These are phyloP conservation scores for Calliphora vomitoria DNA, from an alignment of 2,888 invertebrate genomes.

Conservation along the genomic window DNA sequence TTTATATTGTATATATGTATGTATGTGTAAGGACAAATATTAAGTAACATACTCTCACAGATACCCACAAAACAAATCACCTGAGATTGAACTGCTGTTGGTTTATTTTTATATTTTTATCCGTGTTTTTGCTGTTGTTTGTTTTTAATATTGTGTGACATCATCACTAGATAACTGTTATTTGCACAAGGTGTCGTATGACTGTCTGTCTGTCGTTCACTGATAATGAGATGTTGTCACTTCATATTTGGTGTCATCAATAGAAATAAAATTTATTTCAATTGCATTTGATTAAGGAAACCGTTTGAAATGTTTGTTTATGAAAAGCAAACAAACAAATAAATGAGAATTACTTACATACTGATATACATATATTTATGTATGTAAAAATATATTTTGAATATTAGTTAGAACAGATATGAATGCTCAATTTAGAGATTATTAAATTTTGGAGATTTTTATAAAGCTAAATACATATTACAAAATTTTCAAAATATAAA, in stretches of 20 bases:
- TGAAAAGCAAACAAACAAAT: background rate
- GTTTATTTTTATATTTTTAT: constrained; percentile 10
- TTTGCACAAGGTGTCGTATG: constrained; percentile 43
- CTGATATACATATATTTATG: too few species aligned
- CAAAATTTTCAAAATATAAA: too few species aligned
- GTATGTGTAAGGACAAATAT: background rate
- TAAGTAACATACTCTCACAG: background rate
- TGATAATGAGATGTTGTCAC: constrained; percentile 64
- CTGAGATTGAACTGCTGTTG: constrained; percentile 28
- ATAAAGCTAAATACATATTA: too few species aligned
- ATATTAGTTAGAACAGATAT: too few species aligned
- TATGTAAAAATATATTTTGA: too few species aligned
- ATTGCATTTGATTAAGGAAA: constrained; percentile 21
- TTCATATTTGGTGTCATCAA: constrained; percentile 44
- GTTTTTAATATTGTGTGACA: constrained; percentile 28
- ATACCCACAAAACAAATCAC: constrained; percentile 11
- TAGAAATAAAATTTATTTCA: constrained; percentile 27
- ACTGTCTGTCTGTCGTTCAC: background rate
- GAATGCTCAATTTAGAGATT: too few species aligned
- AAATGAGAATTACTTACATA: background rate
- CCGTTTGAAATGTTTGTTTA: background rate
- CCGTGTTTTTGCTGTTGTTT: constrained; percentile 12
- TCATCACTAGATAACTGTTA: constrained; percentile 33
- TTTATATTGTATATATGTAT: background rate
- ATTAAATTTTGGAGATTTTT: too few species aligned